Conservation (phyloP, 2,888 invertebrate species). For the Deilephila porcellus region DNA sequence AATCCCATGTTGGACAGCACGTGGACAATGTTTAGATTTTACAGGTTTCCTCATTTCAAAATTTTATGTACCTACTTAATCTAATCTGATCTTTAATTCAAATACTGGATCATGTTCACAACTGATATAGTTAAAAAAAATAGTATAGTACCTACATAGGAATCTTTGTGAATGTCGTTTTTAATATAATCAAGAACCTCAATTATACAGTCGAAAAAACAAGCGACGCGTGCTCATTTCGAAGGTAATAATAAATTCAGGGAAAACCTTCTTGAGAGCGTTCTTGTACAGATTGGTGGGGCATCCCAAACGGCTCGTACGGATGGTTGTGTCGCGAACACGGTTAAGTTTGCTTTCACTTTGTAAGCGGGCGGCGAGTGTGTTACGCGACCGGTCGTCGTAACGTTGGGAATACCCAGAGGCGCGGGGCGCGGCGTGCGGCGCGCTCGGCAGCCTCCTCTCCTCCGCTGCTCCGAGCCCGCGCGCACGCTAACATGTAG, state of each 20-base stretch:
- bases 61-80: background rate
- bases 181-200: conserved; percentile 22
- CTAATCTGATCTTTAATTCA: no score
- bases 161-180: background rate
- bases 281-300: conserved; percentile 54
- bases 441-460: conserved; percentile 18
- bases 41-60: background rate
- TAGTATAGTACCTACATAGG: no score
- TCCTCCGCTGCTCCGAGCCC: conserved; percentile 14
- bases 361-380: conserved; percentile 39
- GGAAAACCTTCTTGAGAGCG: conserved; percentile 48
- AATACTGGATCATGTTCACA: no score
- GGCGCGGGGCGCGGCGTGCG: conserved; percentile 50
- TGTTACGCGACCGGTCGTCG: conserved; percentile 55
- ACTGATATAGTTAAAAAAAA: no score
- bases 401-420: conserved; percentile 69
- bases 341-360: conserved; percentile 67
- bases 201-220: conserved; percentile 32
- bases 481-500: conserved; percentile 1
- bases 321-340: conserved; percentile 39
- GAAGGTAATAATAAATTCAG: conserved; percentile 28
- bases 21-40: background rate
- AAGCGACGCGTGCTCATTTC: conserved; percentile 31
- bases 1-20: background rate
- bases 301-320: conserved; percentile 53